Percentiles rank a stretch among this genome's conserved stretches.
Conservation (phyloP, 2,113 vertebrate species). For the Motacilla tschutschensis region DNA sequence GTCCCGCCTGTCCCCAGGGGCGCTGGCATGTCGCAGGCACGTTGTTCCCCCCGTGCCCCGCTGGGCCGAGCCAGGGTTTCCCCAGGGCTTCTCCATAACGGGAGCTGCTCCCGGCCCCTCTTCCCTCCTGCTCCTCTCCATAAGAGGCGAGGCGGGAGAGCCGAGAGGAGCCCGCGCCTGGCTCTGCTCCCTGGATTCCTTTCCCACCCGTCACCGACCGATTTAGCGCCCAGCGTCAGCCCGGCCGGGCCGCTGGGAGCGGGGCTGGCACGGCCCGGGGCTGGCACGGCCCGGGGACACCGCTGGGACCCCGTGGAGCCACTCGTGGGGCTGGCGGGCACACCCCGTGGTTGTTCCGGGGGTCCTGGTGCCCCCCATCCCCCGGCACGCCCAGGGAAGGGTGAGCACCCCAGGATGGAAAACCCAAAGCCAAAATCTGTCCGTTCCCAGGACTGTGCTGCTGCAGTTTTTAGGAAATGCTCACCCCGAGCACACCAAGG, state of each 20-base stretch:
- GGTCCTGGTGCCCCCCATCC: background rate
- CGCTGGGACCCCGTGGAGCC: accelerated
- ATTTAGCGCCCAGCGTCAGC: conserved; percentile 42
- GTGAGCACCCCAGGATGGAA: accelerated
- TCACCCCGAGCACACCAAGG: accelerated
- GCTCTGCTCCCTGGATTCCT: conserved; percentile 28
- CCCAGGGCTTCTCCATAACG: conserved; percentile 54
- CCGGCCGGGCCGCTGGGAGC: background rate
- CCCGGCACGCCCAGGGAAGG: too few relatives aligned
- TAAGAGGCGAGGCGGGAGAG: conserved; percentile 51
- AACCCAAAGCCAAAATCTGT: accelerated
- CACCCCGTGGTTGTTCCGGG: background rate
- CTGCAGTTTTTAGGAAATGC: background rate
- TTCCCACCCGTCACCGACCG: conserved; percentile 40
- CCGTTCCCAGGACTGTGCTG: accelerated
- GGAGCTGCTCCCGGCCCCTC: conserved; percentile 27
- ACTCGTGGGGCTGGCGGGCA: accelerated
- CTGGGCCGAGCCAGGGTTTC: conserved; percentile 10
- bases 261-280: background rate
- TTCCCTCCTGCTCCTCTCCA: conserved; percentile 49
- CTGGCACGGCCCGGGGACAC: background rate
- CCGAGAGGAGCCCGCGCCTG: conserved; percentile 9
- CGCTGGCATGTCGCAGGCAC: accelerated
- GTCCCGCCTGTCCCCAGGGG: background rate
- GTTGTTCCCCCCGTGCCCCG: background rate